Conservation (phyloP, 2,888 invertebrate genomes). For the Anarsia innoxiella region DNA sequence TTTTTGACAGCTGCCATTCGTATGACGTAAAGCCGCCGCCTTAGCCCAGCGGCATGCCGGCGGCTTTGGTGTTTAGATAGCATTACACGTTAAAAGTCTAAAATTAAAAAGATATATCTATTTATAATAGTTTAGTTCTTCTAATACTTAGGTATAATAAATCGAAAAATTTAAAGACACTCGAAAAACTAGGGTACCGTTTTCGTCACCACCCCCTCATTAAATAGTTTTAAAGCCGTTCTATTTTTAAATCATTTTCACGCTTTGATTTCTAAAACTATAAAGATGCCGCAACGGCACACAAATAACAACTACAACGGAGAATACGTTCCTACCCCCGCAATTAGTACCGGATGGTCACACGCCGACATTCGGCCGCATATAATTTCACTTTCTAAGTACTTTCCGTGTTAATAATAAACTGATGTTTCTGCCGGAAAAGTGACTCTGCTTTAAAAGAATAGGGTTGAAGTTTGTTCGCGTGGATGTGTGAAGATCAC, state of each 20-base stretch:
- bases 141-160: too few species aligned
- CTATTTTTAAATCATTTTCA: slow-evolving; percentile 53
- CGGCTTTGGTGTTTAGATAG: too few species aligned
- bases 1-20: too few species aligned
- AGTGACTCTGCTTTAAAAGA: slow-evolving; percentile 28
- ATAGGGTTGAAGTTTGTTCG: slow-evolving; percentile 35
- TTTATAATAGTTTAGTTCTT: too few species aligned
- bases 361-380: slow-evolving; percentile 65
- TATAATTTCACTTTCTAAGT: slow-evolving; percentile 72
- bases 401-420: slow-evolving; percentile 68
- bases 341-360: slow-evolving; percentile 74
- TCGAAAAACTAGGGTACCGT: too few species aligned
- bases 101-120: too few species aligned
- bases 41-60: too few species aligned
- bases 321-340: slow-evolving; percentile 39
- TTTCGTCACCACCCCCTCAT: too few species aligned
- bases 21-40: too few species aligned
- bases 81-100: too few species aligned
- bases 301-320: slow-evolving; percentile 49
- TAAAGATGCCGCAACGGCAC: slow-evolving; percentile 56
- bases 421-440: slow-evolving; percentile 25
- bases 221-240: too few species aligned
- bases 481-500: slow-evolving; percentile 43
- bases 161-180: too few species aligned
- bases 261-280: slow-evolving; percentile 42